Percentiles rank a stretch among this genome's conserved stretches.
Evolutionary conservation across 1,140 invertebrate genomes (phyloP).

Genomic region (Drosophila lacertosa): DNA sequence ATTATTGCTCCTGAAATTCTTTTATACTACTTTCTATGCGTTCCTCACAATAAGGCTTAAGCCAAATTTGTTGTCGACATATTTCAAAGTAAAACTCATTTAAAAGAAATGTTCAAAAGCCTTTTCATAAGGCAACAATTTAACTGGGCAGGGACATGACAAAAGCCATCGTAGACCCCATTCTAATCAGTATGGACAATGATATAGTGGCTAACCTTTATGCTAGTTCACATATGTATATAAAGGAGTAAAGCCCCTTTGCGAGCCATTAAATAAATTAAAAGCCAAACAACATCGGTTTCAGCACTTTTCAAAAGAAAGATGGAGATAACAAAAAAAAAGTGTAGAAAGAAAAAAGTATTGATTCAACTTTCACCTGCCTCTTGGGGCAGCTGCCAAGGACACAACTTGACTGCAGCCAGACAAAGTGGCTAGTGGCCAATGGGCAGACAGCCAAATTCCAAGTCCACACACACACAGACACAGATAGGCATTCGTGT

Average conservation of each 20-base stretch:
- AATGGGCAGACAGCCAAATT: conserved; percentile 28
- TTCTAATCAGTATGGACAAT: conserved; percentile 27
- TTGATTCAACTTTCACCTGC: conserved; percentile 61
- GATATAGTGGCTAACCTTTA: conserved; percentile 42
- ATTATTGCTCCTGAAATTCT: no score
- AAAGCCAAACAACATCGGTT: conserved; percentile 49
- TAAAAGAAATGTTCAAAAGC: no score
- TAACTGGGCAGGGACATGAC: no score
- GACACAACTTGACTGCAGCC: conserved; percentile 27
- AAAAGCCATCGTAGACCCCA: background rate
- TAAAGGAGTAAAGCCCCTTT: conserved; percentile 28
- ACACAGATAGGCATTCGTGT: conserved; percentile 18
- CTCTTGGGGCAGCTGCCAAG: conserved; percentile 24
- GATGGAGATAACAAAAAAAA: background rate
- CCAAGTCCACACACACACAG: conserved; percentile 5
- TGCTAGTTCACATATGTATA: conserved; percentile 38
- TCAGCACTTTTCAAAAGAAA: conserved; percentile 8
- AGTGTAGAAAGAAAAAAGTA: conserved; percentile 34
- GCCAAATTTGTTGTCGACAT: no score
- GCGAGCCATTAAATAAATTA: conserved; percentile 53
- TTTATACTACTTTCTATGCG: no score
- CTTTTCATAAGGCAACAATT: no score
- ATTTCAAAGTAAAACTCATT: no score
- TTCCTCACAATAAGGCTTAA: no score
- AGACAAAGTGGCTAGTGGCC: conserved; percentile 37